Evolutionary conservation across 2,888 invertebrate genomes (phyloP).

Genomic region (Drosophila birchii): DNA sequence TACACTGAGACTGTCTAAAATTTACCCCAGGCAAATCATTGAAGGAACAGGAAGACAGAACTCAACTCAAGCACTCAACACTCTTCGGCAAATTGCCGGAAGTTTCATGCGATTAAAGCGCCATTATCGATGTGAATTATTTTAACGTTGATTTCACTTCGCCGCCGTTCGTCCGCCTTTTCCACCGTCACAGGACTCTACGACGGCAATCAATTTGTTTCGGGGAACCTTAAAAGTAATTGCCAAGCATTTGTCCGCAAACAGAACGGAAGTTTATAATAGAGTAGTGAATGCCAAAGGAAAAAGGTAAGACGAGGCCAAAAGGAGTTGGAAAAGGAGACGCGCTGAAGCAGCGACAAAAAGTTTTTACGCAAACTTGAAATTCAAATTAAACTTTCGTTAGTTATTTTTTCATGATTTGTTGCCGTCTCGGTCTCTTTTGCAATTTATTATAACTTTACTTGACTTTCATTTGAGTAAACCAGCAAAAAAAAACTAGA

Average conservation of each 20-base stretch:
- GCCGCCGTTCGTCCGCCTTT: conserved; percentile 3
- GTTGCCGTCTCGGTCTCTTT: conserved; percentile 45
- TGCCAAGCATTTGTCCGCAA: conserved; percentile 71
- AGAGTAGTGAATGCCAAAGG: conserved; percentile 37
- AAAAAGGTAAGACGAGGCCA: conserved; percentile 13
- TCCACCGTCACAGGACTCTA: conserved; percentile 19
- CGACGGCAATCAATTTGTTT: conserved; percentile 75
- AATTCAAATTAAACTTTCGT: conserved; percentile 75
- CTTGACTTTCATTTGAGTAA: conserved; percentile 11
- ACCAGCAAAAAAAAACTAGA: neutral
- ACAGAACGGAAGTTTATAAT: conserved; percentile 40
- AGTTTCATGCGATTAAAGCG: conserved; percentile 76
- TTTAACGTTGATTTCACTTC: conserved; percentile 58
- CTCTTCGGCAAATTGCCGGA: conserved; percentile 77
- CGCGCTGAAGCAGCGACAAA: conserved; percentile 36
- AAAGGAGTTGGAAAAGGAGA: conserved; percentile 3
- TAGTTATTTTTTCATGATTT: conserved; percentile 64
- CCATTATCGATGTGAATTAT: conserved; percentile 80
- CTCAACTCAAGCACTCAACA: conserved; percentile 59
- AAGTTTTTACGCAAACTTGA: conserved; percentile 65
- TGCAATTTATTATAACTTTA: conserved; percentile 67
- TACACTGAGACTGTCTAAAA: conserved; percentile 22
- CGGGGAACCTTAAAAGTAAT: conserved; percentile 70
- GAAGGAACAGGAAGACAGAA: conserved; percentile 39
- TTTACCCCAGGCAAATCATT: conserved; percentile 66